Evolutionary conservation across 2,113 vertebrate genomes (phyloP).

Genomic region (Vireo altiloquus): DNA sequence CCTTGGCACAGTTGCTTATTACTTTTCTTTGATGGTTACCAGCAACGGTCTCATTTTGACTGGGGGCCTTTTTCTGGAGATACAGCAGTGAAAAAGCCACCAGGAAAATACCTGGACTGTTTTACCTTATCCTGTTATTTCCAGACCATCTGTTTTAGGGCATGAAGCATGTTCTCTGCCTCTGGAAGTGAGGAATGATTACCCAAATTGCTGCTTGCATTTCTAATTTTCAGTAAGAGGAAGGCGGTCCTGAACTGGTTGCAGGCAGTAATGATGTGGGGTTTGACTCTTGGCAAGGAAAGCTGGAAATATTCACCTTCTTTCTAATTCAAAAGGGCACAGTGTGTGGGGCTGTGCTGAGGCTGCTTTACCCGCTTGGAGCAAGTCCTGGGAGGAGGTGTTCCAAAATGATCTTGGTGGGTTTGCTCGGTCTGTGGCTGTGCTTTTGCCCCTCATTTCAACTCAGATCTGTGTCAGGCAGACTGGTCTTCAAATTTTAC

Average conservation of each 20-base stretch:
- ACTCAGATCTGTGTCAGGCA: not conserved
- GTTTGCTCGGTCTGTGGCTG: not conserved
- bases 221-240: not conserved
- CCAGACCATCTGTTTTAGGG: not conserved
- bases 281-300: not conserved
- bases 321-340: not conserved
- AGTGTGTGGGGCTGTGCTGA: rapidly evolving
- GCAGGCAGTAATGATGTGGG: not conserved
- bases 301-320: not conserved
- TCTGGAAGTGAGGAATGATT: not conserved
- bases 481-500: not conserved
- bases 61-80: not conserved
- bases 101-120: not conserved
- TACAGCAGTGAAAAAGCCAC: not conserved
- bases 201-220: not conserved
- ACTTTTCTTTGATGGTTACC: not conserved
- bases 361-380: not conserved
- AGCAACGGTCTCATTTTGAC: not conserved
- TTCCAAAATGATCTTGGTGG: not conserved
- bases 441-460: not conserved
- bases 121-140: not conserved
- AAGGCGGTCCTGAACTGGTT: not conserved
- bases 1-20: not conserved
- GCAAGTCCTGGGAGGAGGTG: not conserved
- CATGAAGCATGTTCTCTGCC: not conserved